Percentiles rank a stretch among this genome's conserved stretches.
Evolutionary conservation across 2,888 invertebrate species (phyloP).

Genomic region (Asteroscopus sphinx): DNA sequence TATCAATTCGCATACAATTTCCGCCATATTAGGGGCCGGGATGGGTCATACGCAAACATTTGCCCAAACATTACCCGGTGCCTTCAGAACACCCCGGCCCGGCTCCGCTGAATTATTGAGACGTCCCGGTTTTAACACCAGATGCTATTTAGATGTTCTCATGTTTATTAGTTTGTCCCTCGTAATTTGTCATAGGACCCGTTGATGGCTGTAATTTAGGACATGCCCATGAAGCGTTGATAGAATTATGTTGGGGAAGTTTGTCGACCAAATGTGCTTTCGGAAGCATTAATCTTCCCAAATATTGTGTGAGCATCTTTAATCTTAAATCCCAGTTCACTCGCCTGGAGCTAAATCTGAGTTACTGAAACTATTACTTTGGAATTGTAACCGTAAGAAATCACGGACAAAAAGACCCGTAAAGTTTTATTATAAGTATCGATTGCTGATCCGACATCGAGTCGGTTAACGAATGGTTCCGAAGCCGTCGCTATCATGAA

Average conservation of each 20-base stretch:
- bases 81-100: constrained; percentile 44
- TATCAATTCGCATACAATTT: constrained; percentile 54
- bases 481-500: constrained; percentile 67
- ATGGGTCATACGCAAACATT: constrained; percentile 74
- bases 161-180: constrained; percentile 75
- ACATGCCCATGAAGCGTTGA: constrained; percentile 61
- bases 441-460: constrained; percentile 45
- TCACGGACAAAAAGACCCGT: constrained; percentile 33
- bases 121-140: constrained; percentile 75
- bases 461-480: constrained; percentile 56
- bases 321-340: constrained; percentile 13
- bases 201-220: constrained; percentile 80
- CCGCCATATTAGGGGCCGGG: constrained; percentile 42
- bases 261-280: constrained; percentile 57
- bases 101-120: constrained; percentile 73
- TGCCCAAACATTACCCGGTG: constrained; percentile 69
- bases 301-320: constrained; percentile 27
- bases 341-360: constrained; percentile 9
- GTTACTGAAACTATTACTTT: constrained; percentile 18
- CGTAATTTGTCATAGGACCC: constrained; percentile 81
- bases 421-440: constrained; percentile 52
- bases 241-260: constrained; percentile 62
- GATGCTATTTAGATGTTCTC: constrained; percentile 76
- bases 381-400: constrained; percentile 36
- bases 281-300: constrained; percentile 45